phyloP scores from a whole-genome alignment of 1,140 invertebrate genomes.

The Phocides pigmalion region DNA sequence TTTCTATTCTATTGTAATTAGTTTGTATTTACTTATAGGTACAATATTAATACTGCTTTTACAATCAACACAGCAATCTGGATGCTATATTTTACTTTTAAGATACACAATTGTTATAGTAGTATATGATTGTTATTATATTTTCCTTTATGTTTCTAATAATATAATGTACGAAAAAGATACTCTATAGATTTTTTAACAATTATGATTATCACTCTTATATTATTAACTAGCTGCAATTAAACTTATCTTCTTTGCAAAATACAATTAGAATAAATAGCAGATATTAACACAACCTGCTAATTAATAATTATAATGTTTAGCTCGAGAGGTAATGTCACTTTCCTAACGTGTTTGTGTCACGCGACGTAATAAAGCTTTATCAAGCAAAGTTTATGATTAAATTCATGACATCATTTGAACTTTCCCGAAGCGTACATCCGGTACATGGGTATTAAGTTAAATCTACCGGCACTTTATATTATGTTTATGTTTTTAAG shows the following conservation, averaged over 20 bases:
- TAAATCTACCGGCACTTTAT: neutral
- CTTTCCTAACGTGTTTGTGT: constrained; percentile 21
- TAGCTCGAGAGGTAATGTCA: constrained; percentile 13
- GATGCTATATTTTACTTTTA: too few relatives aligned
- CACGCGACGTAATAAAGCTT: constrained; percentile 20
- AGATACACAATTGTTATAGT: too few relatives aligned
- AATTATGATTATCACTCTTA: too few relatives aligned
- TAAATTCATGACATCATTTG: constrained; percentile 27
- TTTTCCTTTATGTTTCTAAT: too few relatives aligned
- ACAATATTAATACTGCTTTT: too few relatives aligned
- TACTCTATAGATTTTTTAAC: too few relatives aligned
- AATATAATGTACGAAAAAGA: too few relatives aligned
- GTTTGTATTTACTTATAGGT: too few relatives aligned
- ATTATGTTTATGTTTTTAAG: constrained; percentile 1
- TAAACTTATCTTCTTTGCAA: neutral
- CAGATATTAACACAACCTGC: neutral
- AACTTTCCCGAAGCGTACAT: constrained; percentile 12
- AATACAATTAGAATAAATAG: neutral
- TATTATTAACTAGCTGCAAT: too few relatives aligned
- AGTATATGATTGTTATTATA: too few relatives aligned
- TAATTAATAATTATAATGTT: constrained; percentile 13
- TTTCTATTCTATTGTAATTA: too few relatives aligned
- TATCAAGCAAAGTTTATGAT: constrained; percentile 29
- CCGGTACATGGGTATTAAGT: constrained; percentile 14
- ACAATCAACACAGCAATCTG: too few relatives aligned